Evolutionary conservation across 2,888 invertebrate species (phyloP), one percentile per base, ranked within the genome.

Genomic region (Rambutsinella grinnellia): DNA sequence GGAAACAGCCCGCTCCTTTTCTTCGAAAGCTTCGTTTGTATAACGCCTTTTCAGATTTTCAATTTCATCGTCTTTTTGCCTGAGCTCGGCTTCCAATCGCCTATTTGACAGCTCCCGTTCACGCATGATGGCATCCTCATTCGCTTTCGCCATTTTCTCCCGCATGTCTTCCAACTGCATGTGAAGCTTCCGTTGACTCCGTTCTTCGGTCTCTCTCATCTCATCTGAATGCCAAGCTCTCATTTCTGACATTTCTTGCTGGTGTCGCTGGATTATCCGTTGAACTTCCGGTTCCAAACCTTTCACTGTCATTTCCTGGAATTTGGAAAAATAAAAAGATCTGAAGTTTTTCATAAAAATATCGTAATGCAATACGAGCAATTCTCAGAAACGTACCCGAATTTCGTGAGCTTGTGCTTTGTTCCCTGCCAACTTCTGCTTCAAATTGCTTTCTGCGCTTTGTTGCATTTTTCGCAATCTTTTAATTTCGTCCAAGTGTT

Each of bases 351-450:
- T n/a, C n/a, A n/a, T n/a, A n/a, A n/a, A n/a, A n/a, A n/a, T n/a
- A n/a, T n/a, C n/a, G n/a, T n/a, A n/a, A n/a, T n/a, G n/a, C n/a
- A n/a, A n/a, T n/a, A n/a, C n/a, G n/a, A n/a, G n/a, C n/a, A n/a
- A n/a, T n/a, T n/a, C n/a, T n/a, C n/a, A n/a, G n/a, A n/a, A 44
- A 36, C 21, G 70, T 77, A 93, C 93, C 89, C 94, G 93, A 66
- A 94, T 94, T 87, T 94, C 94, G 84, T 93, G 92, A 2, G 94
- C 94, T 84, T 93, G 92, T 2, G 94, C 94, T 86, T 94, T 94
- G 70, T 91, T 91, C 62, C 93, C 91, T 51, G 94, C 91, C 94
- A 95, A 94, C 63, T 92, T 90, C 85, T 94, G 94, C 24, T 92
- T 87, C 10, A 90, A 87, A 15, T 91, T 87, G 85, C 93, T 94